Percentiles rank a stretch among this genome's conserved stretches.
Conservation (phyloP, 2,888 invertebrate genomes). For the Pinctada fucata region DNA sequence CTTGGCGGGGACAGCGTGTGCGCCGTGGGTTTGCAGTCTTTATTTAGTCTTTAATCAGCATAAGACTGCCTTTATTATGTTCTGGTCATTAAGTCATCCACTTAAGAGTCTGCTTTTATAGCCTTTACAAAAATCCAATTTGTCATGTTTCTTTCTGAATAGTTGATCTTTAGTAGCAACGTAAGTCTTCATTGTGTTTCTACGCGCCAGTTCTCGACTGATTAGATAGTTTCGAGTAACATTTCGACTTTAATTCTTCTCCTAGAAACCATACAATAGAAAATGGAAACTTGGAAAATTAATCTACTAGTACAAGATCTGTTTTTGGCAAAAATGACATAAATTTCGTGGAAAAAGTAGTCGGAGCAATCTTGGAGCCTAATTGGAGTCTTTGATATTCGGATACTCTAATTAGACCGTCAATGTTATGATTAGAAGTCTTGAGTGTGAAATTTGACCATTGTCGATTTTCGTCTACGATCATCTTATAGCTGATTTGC, state of each 20-base stretch:
- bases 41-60: background rate
- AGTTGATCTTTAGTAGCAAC: background rate
- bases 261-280: conserved; percentile 33
- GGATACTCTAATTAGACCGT: background rate
- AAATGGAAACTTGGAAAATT: conserved; percentile 34
- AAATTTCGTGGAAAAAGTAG: background rate
- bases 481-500: no score
- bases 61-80: background rate
- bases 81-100: background rate
- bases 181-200: background rate
- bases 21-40: no score
- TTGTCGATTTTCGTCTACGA: no score
- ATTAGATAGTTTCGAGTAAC: background rate
- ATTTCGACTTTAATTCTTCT: background rate
- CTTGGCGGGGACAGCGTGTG: no score
- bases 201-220: background rate
- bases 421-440: background rate
- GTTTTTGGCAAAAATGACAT: background rate
- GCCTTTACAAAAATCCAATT: background rate
- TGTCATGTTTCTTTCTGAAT: background rate
- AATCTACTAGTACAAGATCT: conserved; percentile 5
- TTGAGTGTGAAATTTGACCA: background rate
- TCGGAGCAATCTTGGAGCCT: background rate
- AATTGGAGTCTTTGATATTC: background rate
- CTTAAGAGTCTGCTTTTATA: background rate